A percentile compares a stretch with the other conserved stretches of the same genome.
phyloP scores from a whole-genome alignment of 2,888 invertebrate genomes.

The Thymelicus sylvestris region DNA sequence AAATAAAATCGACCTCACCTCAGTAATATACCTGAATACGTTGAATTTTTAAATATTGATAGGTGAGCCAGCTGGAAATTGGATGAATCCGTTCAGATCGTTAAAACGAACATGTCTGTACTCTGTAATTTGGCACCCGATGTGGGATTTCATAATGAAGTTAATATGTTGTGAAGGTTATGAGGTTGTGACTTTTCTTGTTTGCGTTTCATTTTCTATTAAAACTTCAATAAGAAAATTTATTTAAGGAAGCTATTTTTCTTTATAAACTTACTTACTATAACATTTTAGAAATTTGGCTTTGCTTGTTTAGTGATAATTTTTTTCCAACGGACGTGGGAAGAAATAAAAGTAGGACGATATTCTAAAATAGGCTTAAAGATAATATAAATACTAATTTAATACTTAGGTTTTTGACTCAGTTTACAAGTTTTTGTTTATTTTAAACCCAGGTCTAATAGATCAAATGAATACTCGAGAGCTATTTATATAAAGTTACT shows the following conservation, averaged over 20 bases:
- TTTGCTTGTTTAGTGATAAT: too few species aligned
- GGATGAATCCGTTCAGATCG: constrained; percentile 31
- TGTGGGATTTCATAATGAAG: not conserved
- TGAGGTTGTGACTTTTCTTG: not conserved
- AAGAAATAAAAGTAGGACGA: too few species aligned
- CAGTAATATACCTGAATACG: constrained; percentile 38
- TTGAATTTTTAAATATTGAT: constrained; percentile 33
- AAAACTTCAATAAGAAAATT: not conserved
- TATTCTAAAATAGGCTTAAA: too few species aligned
- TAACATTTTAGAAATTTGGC: too few species aligned
- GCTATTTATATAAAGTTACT: not conserved
- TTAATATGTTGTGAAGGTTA: not conserved
- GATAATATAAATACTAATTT: too few species aligned
- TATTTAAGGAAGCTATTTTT: not conserved
- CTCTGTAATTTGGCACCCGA: constrained; percentile 19
- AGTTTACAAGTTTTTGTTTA: not conserved
- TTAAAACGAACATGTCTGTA: constrained; percentile 25
- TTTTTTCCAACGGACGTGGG: too few species aligned
- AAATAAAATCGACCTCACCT: constrained; percentile 39
- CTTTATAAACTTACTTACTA: too few species aligned
- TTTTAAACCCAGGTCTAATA: not conserved
- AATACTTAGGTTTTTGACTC: too few species aligned
- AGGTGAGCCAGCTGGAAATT: constrained; percentile 23
- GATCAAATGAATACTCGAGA: not conserved
- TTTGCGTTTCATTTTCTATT: not conserved